phyloP scores from a whole-genome alignment of 2,888 invertebrate species.

The Papilio elwesi region DNA sequence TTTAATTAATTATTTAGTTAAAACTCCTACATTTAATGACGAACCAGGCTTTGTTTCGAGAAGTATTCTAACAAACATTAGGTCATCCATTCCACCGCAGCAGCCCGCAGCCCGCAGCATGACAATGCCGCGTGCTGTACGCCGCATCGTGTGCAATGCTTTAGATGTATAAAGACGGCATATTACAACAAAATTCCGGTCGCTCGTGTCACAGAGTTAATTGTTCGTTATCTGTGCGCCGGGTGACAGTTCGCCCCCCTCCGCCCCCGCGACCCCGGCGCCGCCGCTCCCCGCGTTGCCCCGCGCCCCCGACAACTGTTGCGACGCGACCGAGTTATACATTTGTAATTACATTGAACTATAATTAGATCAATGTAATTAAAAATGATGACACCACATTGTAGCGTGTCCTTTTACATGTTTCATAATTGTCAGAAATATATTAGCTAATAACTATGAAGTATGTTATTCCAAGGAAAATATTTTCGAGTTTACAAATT shows the following conservation, averaged over 20 bases:
- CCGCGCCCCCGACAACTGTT: neutral
- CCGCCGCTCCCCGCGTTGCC: neutral
- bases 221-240: neutral
- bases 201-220: neutral
- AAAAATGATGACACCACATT: neutral
- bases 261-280: neutral
- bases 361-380: conserved; percentile 12
- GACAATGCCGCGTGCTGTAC: too few relatives aligned
- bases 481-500: too few relatives aligned
- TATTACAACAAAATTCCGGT: neutral
- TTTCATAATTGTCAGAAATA: neutral
- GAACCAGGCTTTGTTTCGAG: too few relatives aligned
- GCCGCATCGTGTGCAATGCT: too few relatives aligned
- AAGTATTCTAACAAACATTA: too few relatives aligned
- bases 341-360: conserved; percentile 1
- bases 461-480: too few relatives aligned
- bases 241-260: neutral
- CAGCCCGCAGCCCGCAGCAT: too few relatives aligned
- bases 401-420: neutral
- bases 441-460: too few relatives aligned
- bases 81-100: too few relatives aligned
- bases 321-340: neutral
- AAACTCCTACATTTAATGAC: too few relatives aligned
- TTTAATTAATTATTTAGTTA: too few relatives aligned
- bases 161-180: neutral